A percentile compares a stretch with the other conserved stretches of the same genome.
Conservation (phyloP, 2,113 vertebrate species). For the Cyanocitta stelleri region DNA sequence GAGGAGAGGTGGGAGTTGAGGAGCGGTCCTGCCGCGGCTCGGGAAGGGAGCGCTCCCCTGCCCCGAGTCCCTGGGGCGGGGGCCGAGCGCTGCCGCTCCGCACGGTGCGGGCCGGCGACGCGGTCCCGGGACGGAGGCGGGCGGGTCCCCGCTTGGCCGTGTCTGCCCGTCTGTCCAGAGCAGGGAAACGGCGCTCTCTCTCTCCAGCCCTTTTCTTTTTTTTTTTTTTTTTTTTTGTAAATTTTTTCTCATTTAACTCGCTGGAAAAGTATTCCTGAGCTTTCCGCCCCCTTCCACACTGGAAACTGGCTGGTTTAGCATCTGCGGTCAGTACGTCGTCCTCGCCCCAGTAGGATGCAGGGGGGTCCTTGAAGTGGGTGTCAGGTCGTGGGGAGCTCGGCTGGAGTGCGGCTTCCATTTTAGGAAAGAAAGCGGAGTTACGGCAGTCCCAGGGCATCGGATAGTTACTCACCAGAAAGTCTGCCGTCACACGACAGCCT, state of each 20-base stretch:
- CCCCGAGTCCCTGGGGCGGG: background rate
- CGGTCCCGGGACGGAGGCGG: background rate
- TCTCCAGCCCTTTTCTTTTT: background rate
- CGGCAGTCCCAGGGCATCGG: background rate
- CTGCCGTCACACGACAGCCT: background rate
- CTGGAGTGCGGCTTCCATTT: constrained; percentile 37
- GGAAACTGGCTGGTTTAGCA: background rate
- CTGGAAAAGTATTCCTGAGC: background rate
- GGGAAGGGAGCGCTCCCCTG: background rate
- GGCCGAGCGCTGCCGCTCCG: background rate
- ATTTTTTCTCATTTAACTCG: background rate
- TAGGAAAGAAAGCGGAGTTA: background rate
- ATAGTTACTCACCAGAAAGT: background rate
- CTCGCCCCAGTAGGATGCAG: rapidly evolving
- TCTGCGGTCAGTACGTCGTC: rapidly evolving
- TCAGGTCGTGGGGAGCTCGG: background rate
- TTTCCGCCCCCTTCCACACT: background rate
- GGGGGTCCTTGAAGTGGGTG: background rate
- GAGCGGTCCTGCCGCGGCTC: background rate
- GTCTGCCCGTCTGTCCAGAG: background rate
- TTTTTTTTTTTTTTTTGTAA: too few relatives aligned
- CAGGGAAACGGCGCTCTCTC: background rate
- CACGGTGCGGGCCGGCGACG: too few relatives aligned
- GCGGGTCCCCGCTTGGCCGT: too few relatives aligned
- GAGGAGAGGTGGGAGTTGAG: background rate